Percentiles rank a stretch among this genome's conserved stretches.
These are phyloP conservation scores for Bruchidius siliquastri DNA, from an alignment of 2,888 invertebrate species.

Conservation along the genomic window DNA sequence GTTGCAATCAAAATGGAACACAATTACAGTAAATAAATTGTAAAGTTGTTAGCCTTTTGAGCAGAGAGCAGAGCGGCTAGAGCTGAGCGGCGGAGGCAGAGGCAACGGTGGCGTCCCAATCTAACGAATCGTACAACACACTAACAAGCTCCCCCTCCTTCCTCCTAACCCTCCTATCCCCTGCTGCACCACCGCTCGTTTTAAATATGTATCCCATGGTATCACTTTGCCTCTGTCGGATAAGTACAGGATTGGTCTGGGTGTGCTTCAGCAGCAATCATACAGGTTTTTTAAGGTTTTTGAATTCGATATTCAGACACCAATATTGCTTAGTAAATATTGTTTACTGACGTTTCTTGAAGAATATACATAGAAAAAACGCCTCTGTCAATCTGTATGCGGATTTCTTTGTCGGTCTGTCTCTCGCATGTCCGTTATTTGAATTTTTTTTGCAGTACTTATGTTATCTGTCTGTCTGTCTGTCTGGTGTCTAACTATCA, in stretches of 20 bases:
- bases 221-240: background rate
- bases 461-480: too few species aligned
- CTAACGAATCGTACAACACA: conserved; percentile 37
- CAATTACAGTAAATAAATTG: conserved; percentile 38
- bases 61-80: background rate
- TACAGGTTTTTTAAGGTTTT: too few species aligned
- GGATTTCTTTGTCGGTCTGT: too few species aligned
- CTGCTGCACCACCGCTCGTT: background rate
- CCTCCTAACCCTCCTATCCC: background rate
- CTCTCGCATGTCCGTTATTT: too few species aligned
- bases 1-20: conserved; percentile 35
- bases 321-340: too few species aligned
- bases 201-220: background rate
- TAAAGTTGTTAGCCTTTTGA: conserved; percentile 31
- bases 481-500: too few species aligned
- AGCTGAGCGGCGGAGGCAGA: conserved; percentile 21
- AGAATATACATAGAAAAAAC: too few species aligned
- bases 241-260: background rate
- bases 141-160: conserved; percentile 30
- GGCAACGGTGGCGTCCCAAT: conserved; percentile 32
- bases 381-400: too few species aligned
- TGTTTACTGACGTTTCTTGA: too few species aligned
- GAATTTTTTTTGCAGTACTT: too few species aligned
- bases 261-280: background rate
- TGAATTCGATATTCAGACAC: too few species aligned